Evolutionary conservation across 2,113 vertebrate genomes (phyloP).

Genomic region (Sinocyclocheilus anophthalmus): DNA sequence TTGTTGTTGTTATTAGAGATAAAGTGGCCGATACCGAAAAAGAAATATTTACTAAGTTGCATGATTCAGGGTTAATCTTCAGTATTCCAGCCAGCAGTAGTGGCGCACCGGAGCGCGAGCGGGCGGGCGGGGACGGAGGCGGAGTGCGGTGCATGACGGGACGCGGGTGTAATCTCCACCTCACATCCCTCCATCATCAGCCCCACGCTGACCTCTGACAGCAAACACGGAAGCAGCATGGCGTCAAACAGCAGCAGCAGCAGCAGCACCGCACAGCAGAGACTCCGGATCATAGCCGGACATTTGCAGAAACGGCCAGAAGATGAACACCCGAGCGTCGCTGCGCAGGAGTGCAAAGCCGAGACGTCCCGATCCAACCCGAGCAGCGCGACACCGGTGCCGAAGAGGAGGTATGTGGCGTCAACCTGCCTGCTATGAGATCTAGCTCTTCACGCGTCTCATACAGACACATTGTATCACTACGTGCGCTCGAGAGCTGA

Average conservation of each 20-base stretch:
- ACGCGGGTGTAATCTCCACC: neutral
- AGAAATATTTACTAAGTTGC: too few species aligned
- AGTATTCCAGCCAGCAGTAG: neutral
- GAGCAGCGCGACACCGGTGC: constrained; percentile 72
- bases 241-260: constrained; percentile 73
- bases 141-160: constrained; percentile 14
- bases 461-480: neutral
- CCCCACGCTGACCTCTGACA: constrained; percentile 81
- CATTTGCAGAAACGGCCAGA: constrained; percentile 78
- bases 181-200: constrained; percentile 44
- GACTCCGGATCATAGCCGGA: constrained; percentile 85
- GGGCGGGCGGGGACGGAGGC: neutral
- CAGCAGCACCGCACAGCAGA: constrained; percentile 73
- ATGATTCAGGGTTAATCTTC: too few species aligned
- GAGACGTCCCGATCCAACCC: constrained; percentile 56
- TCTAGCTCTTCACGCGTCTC: neutral
- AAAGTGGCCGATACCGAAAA: too few species aligned
- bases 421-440: constrained; percentile 16
- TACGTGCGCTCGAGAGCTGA: constrained; percentile 41
- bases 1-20: too few species aligned
- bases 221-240: constrained; percentile 93
- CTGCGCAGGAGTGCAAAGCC: constrained; percentile 80
- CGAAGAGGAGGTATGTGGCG: constrained; percentile 85
- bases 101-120: neutral
- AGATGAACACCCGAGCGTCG: constrained; percentile 53